These are phyloP conservation scores for Rhagium mordax DNA, from an alignment of 2,888 invertebrate species.

Conservation along the genomic window DNA sequence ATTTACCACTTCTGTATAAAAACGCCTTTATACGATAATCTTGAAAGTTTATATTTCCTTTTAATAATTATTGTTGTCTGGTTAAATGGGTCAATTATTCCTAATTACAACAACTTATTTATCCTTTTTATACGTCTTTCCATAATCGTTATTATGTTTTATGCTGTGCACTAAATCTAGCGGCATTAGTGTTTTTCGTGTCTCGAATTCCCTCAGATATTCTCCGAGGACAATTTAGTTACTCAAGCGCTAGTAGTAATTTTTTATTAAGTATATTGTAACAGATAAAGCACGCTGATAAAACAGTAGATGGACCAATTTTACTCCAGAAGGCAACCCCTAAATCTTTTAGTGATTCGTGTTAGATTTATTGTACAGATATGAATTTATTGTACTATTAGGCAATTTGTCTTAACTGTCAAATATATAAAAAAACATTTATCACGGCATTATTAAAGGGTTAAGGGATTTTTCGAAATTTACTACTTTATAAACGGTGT, in stretches of 20 bases:
- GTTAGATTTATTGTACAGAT: not conserved
- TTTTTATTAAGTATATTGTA: not conserved
- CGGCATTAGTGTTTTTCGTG: not conserved
- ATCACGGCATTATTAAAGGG: not conserved
- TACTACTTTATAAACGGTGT: too few species aligned
- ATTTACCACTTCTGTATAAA: too few species aligned
- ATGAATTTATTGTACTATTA: not conserved
- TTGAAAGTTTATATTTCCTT: too few species aligned
- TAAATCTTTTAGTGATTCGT: not conserved
- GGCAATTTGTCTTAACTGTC: not conserved
- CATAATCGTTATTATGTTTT: not conserved
- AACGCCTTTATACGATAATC: too few species aligned
- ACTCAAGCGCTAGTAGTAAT: not conserved
- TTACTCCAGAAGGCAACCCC: not conserved
- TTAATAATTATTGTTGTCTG: too few species aligned
- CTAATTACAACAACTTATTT: not conserved
- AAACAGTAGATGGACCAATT: not conserved
- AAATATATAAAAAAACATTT: not conserved
- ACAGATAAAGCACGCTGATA: not conserved
- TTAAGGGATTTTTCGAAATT: too few species aligned
- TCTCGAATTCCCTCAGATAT: not conserved
- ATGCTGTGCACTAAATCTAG: not conserved
- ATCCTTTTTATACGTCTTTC: not conserved
- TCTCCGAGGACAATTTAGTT: not conserved
- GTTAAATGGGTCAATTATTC: too few species aligned